Percentiles rank a stretch among this genome's conserved stretches.
phyloP scores from a whole-genome alignment of 1,140 invertebrate genomes.

The Panulirus ornatus region DNA sequence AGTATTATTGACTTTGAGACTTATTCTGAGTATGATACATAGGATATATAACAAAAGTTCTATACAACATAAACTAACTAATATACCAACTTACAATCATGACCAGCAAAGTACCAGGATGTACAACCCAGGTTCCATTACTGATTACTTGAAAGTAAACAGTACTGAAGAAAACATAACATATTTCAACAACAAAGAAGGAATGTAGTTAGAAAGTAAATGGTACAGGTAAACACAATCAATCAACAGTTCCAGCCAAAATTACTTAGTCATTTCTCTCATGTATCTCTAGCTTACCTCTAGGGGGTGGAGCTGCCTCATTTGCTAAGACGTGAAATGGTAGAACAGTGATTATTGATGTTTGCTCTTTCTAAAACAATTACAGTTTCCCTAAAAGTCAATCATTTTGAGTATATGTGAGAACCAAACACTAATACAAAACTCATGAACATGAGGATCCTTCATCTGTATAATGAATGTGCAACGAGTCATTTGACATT shows the following conservation, averaged over 20 bases:
- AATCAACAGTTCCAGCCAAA: background rate
- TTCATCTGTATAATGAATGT: background rate
- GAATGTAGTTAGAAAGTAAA: background rate
- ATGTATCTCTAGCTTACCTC: background rate
- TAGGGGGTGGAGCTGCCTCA: background rate
- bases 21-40: slow-evolving; percentile 18
- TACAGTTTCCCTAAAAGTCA: background rate
- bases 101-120: slow-evolving; percentile 21
- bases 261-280: background rate
- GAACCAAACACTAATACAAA: background rate
- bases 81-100: slow-evolving; percentile 15
- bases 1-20: slow-evolving; percentile 28
- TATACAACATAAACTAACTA: background rate
- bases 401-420: background rate
- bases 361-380: background rate
- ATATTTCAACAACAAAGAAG: background rate
- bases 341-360: background rate
- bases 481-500: background rate
- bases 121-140: slow-evolving; percentile 18
- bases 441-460: background rate
- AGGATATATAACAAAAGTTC: background rate
- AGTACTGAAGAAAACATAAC: background rate
- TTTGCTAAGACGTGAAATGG: background rate
- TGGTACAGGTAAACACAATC: background rate
- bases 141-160: background rate